These are phyloP conservation scores for Hypsibius dujardini DNA, from an alignment of 1,140 invertebrate genomes.

Conservation along the genomic window DNA sequence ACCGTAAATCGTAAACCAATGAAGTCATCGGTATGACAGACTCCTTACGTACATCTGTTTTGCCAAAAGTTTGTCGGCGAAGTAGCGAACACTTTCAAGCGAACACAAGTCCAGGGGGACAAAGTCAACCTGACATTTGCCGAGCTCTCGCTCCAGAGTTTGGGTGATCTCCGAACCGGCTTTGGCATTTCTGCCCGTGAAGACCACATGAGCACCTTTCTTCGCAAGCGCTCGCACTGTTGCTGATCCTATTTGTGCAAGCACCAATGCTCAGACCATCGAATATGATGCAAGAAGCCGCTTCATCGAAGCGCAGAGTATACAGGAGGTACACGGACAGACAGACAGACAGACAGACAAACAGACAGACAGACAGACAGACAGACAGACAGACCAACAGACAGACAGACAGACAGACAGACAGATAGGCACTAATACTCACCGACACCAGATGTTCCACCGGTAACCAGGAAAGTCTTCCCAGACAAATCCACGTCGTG, in stretches of 20 bases:
- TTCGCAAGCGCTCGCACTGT: conserved; percentile 66
- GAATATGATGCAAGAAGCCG: not conserved
- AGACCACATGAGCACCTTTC: conserved; percentile 66
- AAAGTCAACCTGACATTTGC: conserved; percentile 47
- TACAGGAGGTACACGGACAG: conserved; percentile 21
- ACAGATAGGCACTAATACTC: conserved; percentile 22
- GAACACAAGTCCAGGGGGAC: conserved; percentile 54
- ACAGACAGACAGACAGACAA: too few relatives aligned
- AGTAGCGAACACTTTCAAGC: conserved; percentile 51
- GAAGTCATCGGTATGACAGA: not conserved
- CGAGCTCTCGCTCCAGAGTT: conserved; percentile 47
- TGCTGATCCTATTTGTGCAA: conserved; percentile 50
- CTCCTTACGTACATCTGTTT: conserved; percentile 40
- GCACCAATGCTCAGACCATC: conserved; percentile 16
- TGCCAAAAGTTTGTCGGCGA: conserved; percentile 45
- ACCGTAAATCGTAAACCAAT: conserved; percentile 21
- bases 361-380: too few relatives aligned
- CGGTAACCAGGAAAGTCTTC: conserved; percentile 65
- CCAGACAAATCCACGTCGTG: conserved; percentile 65
- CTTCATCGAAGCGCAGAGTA: too few relatives aligned
- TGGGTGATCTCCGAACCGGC: conserved; percentile 48
- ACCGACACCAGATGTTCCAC: conserved; percentile 75
- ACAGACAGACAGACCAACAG: too few relatives aligned
- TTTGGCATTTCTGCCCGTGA: conserved; percentile 58
- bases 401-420: not conserved